Evolutionary conservation across 2,797 vertebrate species (phyloP), one percentile per base, ranked within the genome.

Genomic region (Argya squamiceps): DNA sequence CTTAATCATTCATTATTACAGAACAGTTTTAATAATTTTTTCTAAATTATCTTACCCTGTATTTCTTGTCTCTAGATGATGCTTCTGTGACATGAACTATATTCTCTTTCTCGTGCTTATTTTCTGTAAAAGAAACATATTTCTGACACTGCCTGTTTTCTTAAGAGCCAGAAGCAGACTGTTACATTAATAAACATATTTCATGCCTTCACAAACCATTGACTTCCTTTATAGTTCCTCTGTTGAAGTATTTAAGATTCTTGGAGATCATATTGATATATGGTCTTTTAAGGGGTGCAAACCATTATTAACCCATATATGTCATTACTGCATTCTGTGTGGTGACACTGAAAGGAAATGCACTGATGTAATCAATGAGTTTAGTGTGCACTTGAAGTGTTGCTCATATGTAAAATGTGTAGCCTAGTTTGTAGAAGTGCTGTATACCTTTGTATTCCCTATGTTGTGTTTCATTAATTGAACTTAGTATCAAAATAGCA

Each of bases 301-400:
- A 29, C n/a, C 22, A 24, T 82, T 78, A 20, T 50, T 71, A 86
- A 27, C 8, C 29, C 10, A 6, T 60, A 41, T 41, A 64, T 43
- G 20, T 76, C n/a, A 43, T 21, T 53, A 46, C 22, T 81, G 27
- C 52, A 73, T 84, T 77, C 58, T 62, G 10, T 16, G 2, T 32
- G 13, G 23, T 65, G 32, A 34, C 24, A 46, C 65, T 49, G 41
- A 80, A 91, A 84, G 41, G 44, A 77, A 58, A 50, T 50, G 12
- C 11, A 50, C 20, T 49, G 32, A 64, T 52, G 17, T 34, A 52
- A 52, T 73, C 17, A 46, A 3, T 39, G 43, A 21, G 8, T 71
- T 80, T 43, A 81, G 71, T 58, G 59, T 82, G 91, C 95, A 92
- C 96, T 97, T 97, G 77, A 96, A 97, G 90, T 95, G 91, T 97